Evolutionary conservation across 2,113 vertebrate species (phyloP), one percentile per base, ranked within the genome.

Genomic region (Equus przewalskii): DNA sequence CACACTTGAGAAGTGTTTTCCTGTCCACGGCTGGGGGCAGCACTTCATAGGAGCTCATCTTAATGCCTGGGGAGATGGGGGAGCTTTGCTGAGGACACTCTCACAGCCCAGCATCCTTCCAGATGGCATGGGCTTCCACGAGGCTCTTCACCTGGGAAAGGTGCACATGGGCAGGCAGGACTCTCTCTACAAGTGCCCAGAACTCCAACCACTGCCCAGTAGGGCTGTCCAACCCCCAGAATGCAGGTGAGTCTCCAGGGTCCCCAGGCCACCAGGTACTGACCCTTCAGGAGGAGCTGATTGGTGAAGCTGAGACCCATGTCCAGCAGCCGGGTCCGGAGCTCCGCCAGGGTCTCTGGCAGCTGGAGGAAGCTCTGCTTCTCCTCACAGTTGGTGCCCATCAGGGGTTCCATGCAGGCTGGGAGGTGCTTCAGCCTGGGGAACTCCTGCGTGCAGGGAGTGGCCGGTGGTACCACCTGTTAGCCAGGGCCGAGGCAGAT

Each of bases 1-100:
- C 90, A 98, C 98, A 85, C 67, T 98, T 97, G 72, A 98, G 96
- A n/a, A 96, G 97, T 1, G 46, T 97, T 69, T 97, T 97, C 88
- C 92, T 98, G 75, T 97, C 96, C 72, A 19, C n/a, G 3, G 69
- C 0, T 2, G 70, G 19, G 24, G 94, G 89, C 56, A 97, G 78
- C 28, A 87, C 94, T 70, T 98, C 0, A 0, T 54, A 97, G 60
- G 86, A 95, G 51, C 87, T 92, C 96, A 96, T 96, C 56, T 80
- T 95, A 85, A 98, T 98, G 88, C 96, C 97, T 98, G 91, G 62
- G 87, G 87, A 95, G 54, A 78, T 1, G 26, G 83, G 67, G 19
- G 62, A 24, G 21, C 64, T 96, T 87, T 80, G 92, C 21, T 92
- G 75, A 93, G 78, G 82, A 70, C 30, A 18, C 60, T 49, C 58